Evolutionary conservation across 1,140 invertebrate species (phyloP), one percentile per base, ranked within the genome.

Genomic region (Drosophila insularis): DNA sequence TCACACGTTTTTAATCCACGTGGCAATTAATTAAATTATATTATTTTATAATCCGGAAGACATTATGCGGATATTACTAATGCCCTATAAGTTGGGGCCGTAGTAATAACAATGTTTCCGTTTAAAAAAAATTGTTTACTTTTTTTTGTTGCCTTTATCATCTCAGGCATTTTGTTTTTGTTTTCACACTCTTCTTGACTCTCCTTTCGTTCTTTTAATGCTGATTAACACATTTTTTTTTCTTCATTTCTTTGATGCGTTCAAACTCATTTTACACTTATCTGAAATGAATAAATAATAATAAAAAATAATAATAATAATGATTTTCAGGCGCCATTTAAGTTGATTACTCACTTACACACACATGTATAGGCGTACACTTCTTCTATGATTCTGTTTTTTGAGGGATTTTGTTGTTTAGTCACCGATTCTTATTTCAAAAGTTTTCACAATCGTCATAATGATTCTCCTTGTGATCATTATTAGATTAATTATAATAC

Each of bases 401-500:
- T 69, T 61, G 6, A 19, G 8, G 17, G 53, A 43, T 72, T 43
- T 35, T 69, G 59, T 68, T 60, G 55, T 43, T 70, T 86, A 86
- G 82, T 86, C 81, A 86, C 66, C 71, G 43, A 14, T 76, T 76
- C 65, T 70, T 61, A 76, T 76, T 37, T 54, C 32, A 10, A 2
- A 39, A 32, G 35, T 40, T 21, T 39, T 13, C 37, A 61, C 19
- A 7, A 37, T 60, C 19, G 39, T 59, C 23, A 32, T 31, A 1
- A 32, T 56, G 54, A 32, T 56, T 21, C 21, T 21, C 21, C 21
- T 21, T 13, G 1, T 11, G 14, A 14, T 35, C 27, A 56, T 65
- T 61, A 80, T 85, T 74, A 74, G 80, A 74, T 81, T 81, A 75
- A 87, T 86, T 79, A 79, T 67, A 87, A 82, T 86, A 73, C 82